Percentiles rank a stretch among this genome's conserved stretches.
These are phyloP conservation scores for Lagocephalus sceleratus DNA, from an alignment of 2,797 vertebrate species.

Conservation along the genomic window DNA sequence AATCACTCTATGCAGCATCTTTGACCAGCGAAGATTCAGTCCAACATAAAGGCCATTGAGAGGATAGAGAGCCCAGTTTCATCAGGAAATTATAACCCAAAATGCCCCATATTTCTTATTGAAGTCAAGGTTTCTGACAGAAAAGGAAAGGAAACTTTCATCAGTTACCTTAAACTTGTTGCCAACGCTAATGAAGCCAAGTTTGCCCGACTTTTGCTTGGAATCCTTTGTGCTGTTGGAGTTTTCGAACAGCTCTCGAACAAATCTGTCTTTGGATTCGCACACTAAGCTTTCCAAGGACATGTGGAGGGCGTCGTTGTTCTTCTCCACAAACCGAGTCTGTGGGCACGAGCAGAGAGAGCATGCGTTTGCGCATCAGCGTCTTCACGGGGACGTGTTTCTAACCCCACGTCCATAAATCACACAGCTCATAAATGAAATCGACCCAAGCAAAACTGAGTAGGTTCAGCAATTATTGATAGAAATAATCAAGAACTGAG, in stretches of 20 bases:
- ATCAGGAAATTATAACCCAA: too few species aligned
- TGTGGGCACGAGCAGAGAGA: constrained; percentile 62
- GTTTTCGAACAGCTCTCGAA: constrained; percentile 92
- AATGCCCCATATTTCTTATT: too few species aligned
- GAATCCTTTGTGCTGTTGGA: constrained; percentile 87
- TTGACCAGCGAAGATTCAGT: too few species aligned
- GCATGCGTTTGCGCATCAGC: constrained; percentile 2
- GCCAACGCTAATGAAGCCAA: constrained; percentile 97
- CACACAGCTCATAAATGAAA: not conserved
- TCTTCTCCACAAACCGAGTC: constrained; percentile 98
- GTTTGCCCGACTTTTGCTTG: constrained; percentile 96
- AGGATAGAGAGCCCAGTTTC: too few species aligned
- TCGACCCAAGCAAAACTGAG: not conserved
- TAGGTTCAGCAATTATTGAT: not conserved
- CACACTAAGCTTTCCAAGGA: constrained; percentile 94
- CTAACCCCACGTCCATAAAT: not conserved
- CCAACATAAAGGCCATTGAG: too few species aligned
- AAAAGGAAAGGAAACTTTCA: not conserved
- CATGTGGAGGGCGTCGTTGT: constrained; percentile 98
- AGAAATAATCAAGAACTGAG: not conserved
- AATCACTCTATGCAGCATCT: too few species aligned
- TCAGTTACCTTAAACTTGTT: constrained; percentile 97
- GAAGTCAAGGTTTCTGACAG: not conserved
- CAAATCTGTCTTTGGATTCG: constrained; percentile 96
- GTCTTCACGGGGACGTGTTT: too few species aligned